phyloP scores from a whole-genome alignment of 2,113 vertebrate species.

The Cercocebus atys region DNA sequence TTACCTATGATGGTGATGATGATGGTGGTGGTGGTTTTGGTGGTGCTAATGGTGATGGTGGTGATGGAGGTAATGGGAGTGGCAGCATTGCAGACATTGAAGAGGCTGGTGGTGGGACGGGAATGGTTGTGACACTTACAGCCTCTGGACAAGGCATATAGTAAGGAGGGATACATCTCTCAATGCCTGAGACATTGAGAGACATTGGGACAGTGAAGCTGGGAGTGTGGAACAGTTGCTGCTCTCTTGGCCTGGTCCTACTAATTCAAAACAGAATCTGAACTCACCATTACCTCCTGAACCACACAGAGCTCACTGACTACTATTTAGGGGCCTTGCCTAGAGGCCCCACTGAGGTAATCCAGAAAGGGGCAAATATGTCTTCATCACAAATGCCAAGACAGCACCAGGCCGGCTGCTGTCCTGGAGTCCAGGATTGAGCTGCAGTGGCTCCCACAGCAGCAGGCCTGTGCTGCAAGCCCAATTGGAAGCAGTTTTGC shows the following conservation, averaged over 20 bases:
- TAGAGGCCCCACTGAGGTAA: neutral
- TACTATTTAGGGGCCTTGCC: neutral
- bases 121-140: neutral
- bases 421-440: no score
- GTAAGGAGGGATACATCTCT: neutral
- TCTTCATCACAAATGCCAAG: neutral
- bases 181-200: no score
- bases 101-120: neutral
- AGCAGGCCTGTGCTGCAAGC: neutral
- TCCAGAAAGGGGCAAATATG: neutral
- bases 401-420: neutral
- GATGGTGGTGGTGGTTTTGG: neutral
- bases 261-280: neutral
- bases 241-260: no score
- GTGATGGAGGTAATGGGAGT: neutral
- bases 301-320: neutral
- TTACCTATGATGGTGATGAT: no score
- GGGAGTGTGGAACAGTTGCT: neutral
- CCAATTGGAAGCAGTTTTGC: accelerated
- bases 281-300: neutral
- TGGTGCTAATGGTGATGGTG: neutral
- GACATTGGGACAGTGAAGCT: neutral
- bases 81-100: neutral
- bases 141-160: neutral
- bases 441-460: neutral